phyloP scores from a whole-genome alignment of 2,888 invertebrate genomes.

The Tyria jacobaeae region DNA sequence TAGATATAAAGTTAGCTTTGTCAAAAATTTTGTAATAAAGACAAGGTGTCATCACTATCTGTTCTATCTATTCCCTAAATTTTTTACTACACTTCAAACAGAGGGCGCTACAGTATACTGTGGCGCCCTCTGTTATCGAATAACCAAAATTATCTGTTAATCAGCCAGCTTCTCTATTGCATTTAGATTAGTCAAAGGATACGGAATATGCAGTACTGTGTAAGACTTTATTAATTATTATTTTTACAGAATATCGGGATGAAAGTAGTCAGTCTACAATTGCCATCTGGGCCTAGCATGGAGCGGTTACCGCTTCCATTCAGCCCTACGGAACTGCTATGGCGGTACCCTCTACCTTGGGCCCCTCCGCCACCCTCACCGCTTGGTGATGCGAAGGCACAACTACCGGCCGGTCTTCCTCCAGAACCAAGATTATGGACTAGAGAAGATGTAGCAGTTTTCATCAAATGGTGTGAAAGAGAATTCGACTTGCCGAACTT shows the following conservation, averaged over 20 bases:
- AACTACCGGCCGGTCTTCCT: constrained; percentile 93
- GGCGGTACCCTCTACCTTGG: constrained; percentile 94
- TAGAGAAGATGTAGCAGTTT: constrained; percentile 94
- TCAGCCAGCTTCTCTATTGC: background rate
- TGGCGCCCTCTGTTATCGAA: constrained; percentile 45
- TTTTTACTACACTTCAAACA: too few species aligned
- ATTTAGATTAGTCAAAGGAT: background rate
- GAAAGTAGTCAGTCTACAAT: constrained; percentile 90
- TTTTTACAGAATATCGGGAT: constrained; percentile 81
- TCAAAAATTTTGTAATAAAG: constrained; percentile 24
- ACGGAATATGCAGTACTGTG: background rate
- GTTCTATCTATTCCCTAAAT: too few species aligned
- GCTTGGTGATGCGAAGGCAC: constrained; percentile 94
- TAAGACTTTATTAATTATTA: background rate
- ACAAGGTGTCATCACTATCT: constrained; percentile 31
- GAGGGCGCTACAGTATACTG: background rate
- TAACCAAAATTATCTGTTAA: constrained; percentile 21
- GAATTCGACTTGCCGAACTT: constrained; percentile 97
- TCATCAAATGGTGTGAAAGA: constrained; percentile 96
- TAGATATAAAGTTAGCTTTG: background rate
- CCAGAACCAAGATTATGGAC: constrained; percentile 96
- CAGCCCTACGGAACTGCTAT: constrained; percentile 93
- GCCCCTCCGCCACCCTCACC: constrained; percentile 90
- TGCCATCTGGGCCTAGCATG: constrained; percentile 91
- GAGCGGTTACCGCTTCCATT: constrained; percentile 93